Conservation (phyloP, 2,113 vertebrate genomes). For the Sarotherodon lohbergeri region DNA sequence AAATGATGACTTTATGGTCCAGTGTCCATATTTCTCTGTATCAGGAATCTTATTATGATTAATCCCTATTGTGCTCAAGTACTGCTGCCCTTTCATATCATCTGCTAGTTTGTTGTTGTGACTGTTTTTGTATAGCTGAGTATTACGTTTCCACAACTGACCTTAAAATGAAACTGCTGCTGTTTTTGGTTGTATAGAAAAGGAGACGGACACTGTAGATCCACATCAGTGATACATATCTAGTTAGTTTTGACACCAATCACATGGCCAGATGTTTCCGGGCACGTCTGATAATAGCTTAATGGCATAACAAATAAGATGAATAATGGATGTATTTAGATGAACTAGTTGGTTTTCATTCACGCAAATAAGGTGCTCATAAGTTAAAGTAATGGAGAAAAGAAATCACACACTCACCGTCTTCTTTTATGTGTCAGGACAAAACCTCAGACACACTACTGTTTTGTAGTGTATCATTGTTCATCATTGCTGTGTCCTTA, state of each 20-base stretch:
- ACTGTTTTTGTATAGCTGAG: background rate
- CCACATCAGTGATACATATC: background rate
- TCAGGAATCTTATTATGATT: background rate
- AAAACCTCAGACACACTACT: background rate
- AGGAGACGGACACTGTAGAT: background rate
- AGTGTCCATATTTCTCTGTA: background rate
- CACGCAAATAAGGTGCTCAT: background rate
- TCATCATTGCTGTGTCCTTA: background rate
- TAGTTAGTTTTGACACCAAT: background rate
- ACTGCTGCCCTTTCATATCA: background rate
- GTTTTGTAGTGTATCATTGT: background rate
- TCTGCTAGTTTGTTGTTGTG: background rate
- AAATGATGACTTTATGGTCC: background rate
- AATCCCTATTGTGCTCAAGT: background rate
- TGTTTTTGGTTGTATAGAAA: background rate
- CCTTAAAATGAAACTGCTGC: background rate
- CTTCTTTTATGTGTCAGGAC: background rate
- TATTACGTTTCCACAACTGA: background rate
- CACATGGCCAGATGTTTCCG: accelerated
- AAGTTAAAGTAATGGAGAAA: background rate
- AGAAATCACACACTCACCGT: background rate
- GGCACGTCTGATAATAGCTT: background rate
- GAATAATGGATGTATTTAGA: background rate
- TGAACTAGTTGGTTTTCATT: background rate
- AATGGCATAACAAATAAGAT: background rate